phyloP scores from a whole-genome alignment of 2,113 vertebrate species.

The Mormyrus iriodes region DNA sequence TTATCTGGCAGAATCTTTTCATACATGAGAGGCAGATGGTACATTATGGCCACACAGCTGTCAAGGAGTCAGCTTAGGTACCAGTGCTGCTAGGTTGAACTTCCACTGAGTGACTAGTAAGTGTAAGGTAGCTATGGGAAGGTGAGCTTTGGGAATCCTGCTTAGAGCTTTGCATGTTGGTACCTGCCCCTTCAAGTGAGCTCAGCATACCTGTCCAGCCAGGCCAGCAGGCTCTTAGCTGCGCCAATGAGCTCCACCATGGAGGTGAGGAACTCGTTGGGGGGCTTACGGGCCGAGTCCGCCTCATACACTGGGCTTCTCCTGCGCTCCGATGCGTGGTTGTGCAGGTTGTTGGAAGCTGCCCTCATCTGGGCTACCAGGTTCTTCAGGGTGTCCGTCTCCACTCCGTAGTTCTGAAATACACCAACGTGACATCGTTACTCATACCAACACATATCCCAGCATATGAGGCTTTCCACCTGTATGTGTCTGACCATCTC shows the following conservation, averaged over 20 bases:
- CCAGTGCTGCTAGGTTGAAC: not conserved
- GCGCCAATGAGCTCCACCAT: conserved; percentile 88
- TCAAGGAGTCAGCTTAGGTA: not conserved
- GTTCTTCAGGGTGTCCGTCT: conserved; percentile 86
- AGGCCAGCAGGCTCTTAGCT: conserved; percentile 82
- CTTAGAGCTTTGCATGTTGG: not conserved
- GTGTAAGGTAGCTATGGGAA: not conserved
- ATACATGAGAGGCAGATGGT: not conserved
- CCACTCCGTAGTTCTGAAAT: conserved; percentile 82
- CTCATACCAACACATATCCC: not conserved
- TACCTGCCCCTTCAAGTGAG: not conserved
- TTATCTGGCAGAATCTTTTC: not conserved
- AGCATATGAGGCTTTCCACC: not conserved
- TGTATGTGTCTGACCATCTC: not conserved
- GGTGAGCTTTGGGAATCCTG: not conserved
- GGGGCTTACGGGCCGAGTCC: conserved; percentile 72
- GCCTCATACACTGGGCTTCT: conserved; percentile 71
- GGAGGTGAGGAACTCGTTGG: conserved; percentile 85
- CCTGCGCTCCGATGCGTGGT: conserved; percentile 71
- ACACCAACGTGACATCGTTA: conserved; percentile 24
- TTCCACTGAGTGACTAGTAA: not conserved
- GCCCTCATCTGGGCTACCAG: conserved; percentile 75
- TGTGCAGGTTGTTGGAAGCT: conserved; percentile 72
- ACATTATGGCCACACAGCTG: not conserved
- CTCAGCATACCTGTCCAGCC: conserved; percentile 79